phyloP scores from a whole-genome alignment of 2,113 vertebrate genomes.

The Notiomystis cincta region DNA sequence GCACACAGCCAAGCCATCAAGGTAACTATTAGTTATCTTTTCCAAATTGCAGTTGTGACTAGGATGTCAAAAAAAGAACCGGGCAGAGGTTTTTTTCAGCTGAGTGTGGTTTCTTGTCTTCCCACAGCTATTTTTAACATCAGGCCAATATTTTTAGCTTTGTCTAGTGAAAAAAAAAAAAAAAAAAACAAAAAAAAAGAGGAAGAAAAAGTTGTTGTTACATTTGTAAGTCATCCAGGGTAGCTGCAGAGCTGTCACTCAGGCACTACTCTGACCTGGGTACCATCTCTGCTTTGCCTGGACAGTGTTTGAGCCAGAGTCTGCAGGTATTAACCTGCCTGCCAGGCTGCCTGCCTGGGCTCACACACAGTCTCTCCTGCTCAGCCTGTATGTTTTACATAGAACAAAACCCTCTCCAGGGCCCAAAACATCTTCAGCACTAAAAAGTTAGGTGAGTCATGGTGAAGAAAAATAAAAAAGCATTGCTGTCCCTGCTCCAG shows the following conservation, averaged over 20 bases:
- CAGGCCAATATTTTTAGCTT: neutral
- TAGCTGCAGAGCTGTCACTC: neutral
- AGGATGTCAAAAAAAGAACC: neutral
- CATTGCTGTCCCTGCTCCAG: neutral
- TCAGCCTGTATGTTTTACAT: neutral
- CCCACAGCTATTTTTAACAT: neutral
- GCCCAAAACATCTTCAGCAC: neutral
- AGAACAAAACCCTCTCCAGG: neutral
- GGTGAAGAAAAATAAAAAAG: neutral
- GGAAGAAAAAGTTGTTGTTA: neutral
- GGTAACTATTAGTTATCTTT: neutral
- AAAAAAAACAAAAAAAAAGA: neutral
- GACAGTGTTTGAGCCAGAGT: fast-evolving
- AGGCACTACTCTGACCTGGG: neutral
- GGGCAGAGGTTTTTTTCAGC: neutral
- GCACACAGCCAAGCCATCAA: neutral
- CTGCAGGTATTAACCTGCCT: neutral
- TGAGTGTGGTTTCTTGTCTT: neutral
- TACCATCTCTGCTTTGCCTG: neutral
- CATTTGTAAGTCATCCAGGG: neutral
- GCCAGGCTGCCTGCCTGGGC: neutral
- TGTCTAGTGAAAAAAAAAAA: neutral
- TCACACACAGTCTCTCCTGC: neutral
- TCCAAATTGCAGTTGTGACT: neutral
- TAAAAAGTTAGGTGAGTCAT: neutral